Percentiles rank a stretch among this genome's conserved stretches.
Conservation (phyloP, 2,888 invertebrate species). For the Cerastis rubricosa region DNA sequence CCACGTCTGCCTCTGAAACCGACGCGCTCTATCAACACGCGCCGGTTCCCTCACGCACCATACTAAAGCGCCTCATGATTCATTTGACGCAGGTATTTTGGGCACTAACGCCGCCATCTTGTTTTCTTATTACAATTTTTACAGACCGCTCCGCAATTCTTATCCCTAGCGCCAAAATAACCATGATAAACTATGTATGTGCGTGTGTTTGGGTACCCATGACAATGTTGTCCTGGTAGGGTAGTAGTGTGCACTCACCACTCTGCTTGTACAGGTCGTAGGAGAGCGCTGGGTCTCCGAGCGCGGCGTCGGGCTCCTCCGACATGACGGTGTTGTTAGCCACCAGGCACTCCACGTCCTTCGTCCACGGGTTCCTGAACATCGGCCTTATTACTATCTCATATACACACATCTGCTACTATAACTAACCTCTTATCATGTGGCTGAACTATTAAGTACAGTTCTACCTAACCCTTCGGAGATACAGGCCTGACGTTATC, state of each 20-base stretch:
- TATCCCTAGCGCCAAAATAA: not conserved
- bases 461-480: not conserved
- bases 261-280: conserved; percentile 77
- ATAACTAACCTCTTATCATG: not conserved
- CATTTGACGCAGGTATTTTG: not conserved
- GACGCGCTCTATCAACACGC: not conserved
- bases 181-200: not conserved
- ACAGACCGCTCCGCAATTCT: not conserved
- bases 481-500: not conserved
- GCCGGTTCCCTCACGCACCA: not conserved
- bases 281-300: conserved; percentile 59
- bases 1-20: conserved; percentile 90
- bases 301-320: conserved; percentile 59
- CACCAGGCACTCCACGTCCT: conserved; percentile 97
- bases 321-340: conserved; percentile 95
- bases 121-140: not conserved
- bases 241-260: conserved; percentile 73
- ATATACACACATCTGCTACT: not conserved
- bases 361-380: conserved; percentile 97
- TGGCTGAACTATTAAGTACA: not conserved
- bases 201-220: not conserved
- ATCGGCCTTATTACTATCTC: conserved; percentile 23
- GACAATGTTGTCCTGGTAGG: not conserved
- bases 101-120: not conserved
- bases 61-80: not conserved